Conservation (phyloP, 2,888 invertebrate species). For the Periphyllus acericola region DNA sequence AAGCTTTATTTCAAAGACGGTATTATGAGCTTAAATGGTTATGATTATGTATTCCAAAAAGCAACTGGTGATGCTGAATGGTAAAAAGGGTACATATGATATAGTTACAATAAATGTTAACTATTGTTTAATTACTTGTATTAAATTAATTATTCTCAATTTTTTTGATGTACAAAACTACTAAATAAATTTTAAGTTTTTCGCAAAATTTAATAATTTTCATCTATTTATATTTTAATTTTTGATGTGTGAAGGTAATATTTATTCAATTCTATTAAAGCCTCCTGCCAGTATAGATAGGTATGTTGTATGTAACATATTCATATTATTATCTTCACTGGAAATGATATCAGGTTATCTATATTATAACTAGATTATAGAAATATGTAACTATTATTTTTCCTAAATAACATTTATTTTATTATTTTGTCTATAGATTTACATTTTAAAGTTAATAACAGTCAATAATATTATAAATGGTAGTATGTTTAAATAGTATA, state of each 20-base stretch:
- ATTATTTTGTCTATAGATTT: neutral
- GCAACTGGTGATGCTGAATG: conserved; percentile 99
- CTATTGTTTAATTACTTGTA: conserved; percentile 9
- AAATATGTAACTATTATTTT: neutral
- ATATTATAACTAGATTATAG: neutral
- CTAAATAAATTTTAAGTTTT: conserved; percentile 17
- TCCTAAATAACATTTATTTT: neutral
- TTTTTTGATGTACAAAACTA: conserved; percentile 33
- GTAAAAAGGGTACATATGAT: conserved; percentile 69
- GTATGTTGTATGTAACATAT: neutral
- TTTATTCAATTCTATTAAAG: conserved; percentile 18
- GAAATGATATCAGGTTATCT: neutral
- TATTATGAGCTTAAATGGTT: conserved; percentile 98
- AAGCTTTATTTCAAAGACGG: conserved; percentile 99
- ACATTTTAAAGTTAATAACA: neutral
- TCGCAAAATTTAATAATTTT: conserved; percentile 14
- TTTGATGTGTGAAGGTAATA: conserved; percentile 13
- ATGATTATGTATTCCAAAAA: conserved; percentile 99
- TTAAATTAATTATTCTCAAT: conserved; percentile 39
- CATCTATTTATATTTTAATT: conserved; percentile 1
- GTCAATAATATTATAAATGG: neutral
- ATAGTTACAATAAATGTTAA: conserved; percentile 13
- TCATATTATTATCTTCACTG: neutral
- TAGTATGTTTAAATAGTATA: neutral
- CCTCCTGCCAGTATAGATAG: neutral